Evolutionary conservation across 1,140 invertebrate genomes (phyloP).

Genomic region (Anoplolepis gracilipes): DNA sequence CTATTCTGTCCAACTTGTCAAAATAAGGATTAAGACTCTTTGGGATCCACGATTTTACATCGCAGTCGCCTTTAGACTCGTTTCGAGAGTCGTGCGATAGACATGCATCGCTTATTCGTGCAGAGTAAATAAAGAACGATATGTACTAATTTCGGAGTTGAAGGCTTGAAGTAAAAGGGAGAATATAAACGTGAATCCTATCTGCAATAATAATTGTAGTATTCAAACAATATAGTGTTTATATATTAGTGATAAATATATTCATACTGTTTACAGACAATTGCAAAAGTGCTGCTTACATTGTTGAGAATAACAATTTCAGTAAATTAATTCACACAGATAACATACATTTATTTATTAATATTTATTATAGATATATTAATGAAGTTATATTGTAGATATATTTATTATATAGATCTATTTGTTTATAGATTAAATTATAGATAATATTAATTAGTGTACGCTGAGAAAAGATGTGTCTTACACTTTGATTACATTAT

Average conservation of each 20-base stretch:
- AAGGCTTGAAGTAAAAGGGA: too few relatives aligned
- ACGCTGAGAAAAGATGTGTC: background rate
- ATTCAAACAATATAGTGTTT: background rate
- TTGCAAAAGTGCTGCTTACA: background rate
- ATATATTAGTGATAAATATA: background rate
- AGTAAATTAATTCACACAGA: background rate
- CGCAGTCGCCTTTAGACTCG: background rate
- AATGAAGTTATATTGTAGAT: too few relatives aligned
- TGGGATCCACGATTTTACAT: conserved; percentile 68
- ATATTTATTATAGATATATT: too few relatives aligned
- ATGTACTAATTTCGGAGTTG: background rate
- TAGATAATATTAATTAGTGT: background rate
- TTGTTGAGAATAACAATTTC: background rate
- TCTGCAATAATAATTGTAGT: background rate
- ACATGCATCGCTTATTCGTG: background rate
- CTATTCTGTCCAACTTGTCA: conserved; percentile 80
- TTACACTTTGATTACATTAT: background rate
- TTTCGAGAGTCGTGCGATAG: background rate
- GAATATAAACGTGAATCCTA: background rate
- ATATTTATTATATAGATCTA: too few relatives aligned
- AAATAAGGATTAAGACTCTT: conserved; percentile 83
- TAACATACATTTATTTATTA: background rate
- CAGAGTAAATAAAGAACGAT: conserved; percentile 14
- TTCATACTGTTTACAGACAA: background rate
- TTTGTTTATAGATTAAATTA: too few relatives aligned